Evolutionary conservation across 1,140 invertebrate species (phyloP).

Genomic region (Tetranychus cinnabarinus): DNA sequence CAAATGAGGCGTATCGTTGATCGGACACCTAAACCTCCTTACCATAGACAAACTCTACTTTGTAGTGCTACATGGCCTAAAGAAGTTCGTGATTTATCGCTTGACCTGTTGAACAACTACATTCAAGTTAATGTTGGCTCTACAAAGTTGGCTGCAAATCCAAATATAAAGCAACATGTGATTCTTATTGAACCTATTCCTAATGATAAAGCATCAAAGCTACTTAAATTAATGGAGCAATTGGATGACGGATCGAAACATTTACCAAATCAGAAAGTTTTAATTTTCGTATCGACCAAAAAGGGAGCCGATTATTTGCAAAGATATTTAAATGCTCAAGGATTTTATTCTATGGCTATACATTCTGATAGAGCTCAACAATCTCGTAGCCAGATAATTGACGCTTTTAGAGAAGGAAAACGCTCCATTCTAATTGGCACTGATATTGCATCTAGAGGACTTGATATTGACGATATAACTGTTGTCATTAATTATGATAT

Average conservation of each 20-base stretch:
- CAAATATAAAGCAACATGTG: constrained; percentile 30
- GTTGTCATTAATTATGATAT: constrained; percentile 92
- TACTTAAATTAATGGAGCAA: neutral
- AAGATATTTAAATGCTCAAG: constrained; percentile 22
- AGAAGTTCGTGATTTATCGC: constrained; percentile 30
- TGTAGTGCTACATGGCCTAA: constrained; percentile 17
- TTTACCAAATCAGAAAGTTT: constrained; percentile 13
- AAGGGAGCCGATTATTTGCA: constrained; percentile 29
- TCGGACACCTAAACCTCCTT: constrained; percentile 25
- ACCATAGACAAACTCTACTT: constrained; percentile 16
- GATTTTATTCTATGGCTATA: constrained; percentile 18
- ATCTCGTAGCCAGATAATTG: constrained; percentile 26
- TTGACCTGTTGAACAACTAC: constrained; percentile 28
- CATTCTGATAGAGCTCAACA: constrained; percentile 31
- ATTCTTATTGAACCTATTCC: constrained; percentile 20
- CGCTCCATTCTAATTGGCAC: constrained; percentile 85
- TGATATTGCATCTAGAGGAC: constrained; percentile 85
- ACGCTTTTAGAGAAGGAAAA: constrained; percentile 43
- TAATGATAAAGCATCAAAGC: constrained; percentile 6
- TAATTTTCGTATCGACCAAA: constrained; percentile 32
- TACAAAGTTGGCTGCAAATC: constrained; percentile 28
- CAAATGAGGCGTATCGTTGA: constrained; percentile 30
- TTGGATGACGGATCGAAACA: constrained; percentile 10
- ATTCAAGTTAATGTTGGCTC: constrained; percentile 30
- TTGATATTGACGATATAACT: constrained; percentile 87